These are phyloP conservation scores for Netelia fuscicornis DNA, from an alignment of 2,888 invertebrate species.

Conservation along the genomic window DNA sequence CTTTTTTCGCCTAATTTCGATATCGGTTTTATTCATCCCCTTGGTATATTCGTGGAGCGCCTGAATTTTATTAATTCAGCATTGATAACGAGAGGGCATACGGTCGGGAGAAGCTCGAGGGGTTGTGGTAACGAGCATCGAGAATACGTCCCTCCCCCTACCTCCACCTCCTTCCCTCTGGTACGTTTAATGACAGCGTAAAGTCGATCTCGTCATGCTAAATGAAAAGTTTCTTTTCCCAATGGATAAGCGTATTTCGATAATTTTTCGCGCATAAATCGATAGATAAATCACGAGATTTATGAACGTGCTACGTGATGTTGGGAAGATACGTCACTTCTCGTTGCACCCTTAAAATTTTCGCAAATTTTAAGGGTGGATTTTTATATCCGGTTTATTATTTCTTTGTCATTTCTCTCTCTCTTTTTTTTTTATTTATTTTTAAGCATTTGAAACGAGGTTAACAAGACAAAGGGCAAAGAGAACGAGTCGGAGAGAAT, in stretches of 20 bases:
- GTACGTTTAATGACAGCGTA: conserved; percentile 43
- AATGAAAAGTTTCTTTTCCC: conserved; percentile 38
- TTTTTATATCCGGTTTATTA: not conserved
- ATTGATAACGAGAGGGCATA: conserved; percentile 11
- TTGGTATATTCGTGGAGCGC: not conserved
- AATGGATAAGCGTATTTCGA: not conserved
- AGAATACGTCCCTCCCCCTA: no score
- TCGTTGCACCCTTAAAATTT: not conserved
- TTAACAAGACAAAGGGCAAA: conserved; percentile 36
- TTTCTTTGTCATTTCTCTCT: no score
- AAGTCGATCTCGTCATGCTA: not conserved
- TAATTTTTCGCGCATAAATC: not conserved
- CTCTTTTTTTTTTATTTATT: not conserved
- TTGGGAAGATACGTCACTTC: not conserved
- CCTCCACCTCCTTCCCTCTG: not conserved
- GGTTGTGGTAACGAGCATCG: no score
- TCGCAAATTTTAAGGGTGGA: not conserved
- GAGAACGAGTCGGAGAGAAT: conserved; percentile 45
- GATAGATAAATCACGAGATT: no score
- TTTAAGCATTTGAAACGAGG: not conserved
- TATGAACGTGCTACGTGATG: no score
- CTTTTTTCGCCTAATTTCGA: not conserved
- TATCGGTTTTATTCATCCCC: conserved; percentile 28
- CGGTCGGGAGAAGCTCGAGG: not conserved
- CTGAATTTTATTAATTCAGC: conserved; percentile 46